phyloP scores from a whole-genome alignment of 2,113 vertebrate genomes.

The Cinclus mexicanus region DNA sequence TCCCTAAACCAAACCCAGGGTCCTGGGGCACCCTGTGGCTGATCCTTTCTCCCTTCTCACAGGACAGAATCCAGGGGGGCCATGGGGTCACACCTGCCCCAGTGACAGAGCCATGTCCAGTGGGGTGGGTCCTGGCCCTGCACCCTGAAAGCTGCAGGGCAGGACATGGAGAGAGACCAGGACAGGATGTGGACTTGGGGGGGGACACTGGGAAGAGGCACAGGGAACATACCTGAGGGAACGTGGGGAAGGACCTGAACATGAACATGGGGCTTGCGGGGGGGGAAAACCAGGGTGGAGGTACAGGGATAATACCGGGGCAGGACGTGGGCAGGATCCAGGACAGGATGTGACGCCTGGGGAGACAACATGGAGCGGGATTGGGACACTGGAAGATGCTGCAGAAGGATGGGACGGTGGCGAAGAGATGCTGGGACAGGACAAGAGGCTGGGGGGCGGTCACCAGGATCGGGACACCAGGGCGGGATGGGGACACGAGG shows the following conservation, averaged over 20 bases:
- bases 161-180: not conserved
- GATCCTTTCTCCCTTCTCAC: accelerated
- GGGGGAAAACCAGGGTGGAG: not conserved
- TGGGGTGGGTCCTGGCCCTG: not conserved
- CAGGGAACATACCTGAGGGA: not conserved
- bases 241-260: not conserved
- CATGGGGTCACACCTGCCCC: accelerated
- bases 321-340: not conserved
- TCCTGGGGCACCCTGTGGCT: not conserved
- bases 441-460: not conserved
- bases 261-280: too few relatives aligned
- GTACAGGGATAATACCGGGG: not conserved
- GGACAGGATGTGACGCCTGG: not conserved
- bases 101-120: not conserved
- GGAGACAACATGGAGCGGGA: not conserved
- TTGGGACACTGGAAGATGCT: not conserved
- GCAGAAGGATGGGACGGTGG: not conserved
- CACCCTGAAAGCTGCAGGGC: accelerated
- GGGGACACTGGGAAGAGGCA: not conserved
- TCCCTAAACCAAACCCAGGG: too few relatives aligned
- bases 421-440: not conserved
- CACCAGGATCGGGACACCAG: not conserved
- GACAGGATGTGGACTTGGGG: accelerated
- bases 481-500: not conserved
- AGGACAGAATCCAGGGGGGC: accelerated